Percentiles rank a stretch among this genome's conserved stretches.
Evolutionary conservation across 2,113 vertebrate species (phyloP).

Genomic region (Orthonyx spaldingii): DNA sequence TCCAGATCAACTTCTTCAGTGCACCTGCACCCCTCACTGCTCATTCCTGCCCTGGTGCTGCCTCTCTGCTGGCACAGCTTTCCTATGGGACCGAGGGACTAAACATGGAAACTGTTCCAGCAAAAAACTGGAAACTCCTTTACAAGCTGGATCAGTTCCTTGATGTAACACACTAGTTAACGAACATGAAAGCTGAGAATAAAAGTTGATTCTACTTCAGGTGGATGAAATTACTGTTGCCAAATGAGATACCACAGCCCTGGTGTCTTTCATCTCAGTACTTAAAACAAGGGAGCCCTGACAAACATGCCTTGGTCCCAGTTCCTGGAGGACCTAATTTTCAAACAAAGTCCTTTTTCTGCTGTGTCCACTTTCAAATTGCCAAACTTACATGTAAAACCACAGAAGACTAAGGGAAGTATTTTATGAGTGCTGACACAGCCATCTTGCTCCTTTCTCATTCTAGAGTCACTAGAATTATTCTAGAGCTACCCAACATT

Average conservation of each 20-base stretch:
- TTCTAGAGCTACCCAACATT: not conserved
- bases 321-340: not conserved
- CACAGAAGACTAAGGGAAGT: not conserved
- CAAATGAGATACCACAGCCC: not conserved
- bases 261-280: not conserved
- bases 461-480: not conserved
- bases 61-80: not conserved
- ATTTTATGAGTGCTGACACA: not conserved
- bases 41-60: not conserved
- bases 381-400: not conserved
- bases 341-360: not conserved
- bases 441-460: not conserved
- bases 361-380: not conserved
- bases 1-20: accelerated
- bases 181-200: not conserved
- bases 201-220: not conserved
- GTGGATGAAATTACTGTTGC: not conserved
- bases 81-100: not conserved
- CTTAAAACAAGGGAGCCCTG: not conserved
- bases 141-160: not conserved
- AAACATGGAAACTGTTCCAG: not conserved
- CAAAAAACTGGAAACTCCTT: not conserved
- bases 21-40: not conserved
- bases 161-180: not conserved
- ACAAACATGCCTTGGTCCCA: accelerated